phyloP scores from a whole-genome alignment of 2,888 invertebrate species.

The Petrolisthes cinctipes region DNA sequence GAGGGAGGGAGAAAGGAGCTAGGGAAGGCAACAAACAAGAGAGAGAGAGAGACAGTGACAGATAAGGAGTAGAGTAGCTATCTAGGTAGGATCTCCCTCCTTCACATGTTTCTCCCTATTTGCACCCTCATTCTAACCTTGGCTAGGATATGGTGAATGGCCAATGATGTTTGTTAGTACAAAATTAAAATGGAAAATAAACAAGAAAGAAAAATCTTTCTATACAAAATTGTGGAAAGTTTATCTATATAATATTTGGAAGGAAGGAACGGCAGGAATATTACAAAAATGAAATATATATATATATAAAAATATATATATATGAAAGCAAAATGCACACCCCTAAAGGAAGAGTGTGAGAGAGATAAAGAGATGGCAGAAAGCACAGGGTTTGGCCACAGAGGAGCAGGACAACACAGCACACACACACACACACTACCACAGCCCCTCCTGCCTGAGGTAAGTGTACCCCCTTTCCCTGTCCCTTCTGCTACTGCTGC shows the following conservation, averaged over 20 bases:
- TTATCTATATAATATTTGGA: slow-evolving; percentile 8
- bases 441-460: slow-evolving; percentile 41
- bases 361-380: slow-evolving; percentile 51
- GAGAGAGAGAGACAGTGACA: not conserved
- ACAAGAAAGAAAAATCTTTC: slow-evolving; percentile 8
- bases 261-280: not conserved
- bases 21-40: not conserved
- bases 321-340: slow-evolving; percentile 46
- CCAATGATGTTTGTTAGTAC: slow-evolving; percentile 26
- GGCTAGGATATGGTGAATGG: slow-evolving; percentile 48
- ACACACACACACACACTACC: slow-evolving; percentile 63
- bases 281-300: slow-evolving; percentile 15
- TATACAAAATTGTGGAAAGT: slow-evolving; percentile 49
- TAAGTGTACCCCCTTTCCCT: not conserved
- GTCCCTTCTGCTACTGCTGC: slow-evolving; percentile 50
- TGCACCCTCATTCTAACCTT: slow-evolving; percentile 58
- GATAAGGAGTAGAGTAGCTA: not conserved
- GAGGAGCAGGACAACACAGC: slow-evolving; percentile 65
- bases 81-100: not conserved
- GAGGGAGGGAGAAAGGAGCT: not conserved
- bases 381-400: slow-evolving; percentile 60
- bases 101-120: slow-evolving; percentile 35
- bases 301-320: not conserved
- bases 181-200: not conserved
- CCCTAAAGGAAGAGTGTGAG: slow-evolving; percentile 44